Evolutionary conservation across 2,797 vertebrate genomes (phyloP).

Genomic region (Allobates femoralis): DNA sequence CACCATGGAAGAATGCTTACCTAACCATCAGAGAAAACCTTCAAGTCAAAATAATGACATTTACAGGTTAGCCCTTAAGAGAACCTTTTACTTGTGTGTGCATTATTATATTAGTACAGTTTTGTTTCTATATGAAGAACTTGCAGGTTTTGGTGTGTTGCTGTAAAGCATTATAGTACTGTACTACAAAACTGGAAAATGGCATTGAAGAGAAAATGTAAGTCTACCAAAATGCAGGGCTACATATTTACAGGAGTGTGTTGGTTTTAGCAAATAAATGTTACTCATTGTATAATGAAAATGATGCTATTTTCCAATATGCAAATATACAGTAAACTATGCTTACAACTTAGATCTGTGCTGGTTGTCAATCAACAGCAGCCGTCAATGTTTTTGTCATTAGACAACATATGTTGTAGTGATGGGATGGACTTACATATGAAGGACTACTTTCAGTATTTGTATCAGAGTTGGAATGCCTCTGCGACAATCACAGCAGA

Average conservation of each 20-base stretch:
- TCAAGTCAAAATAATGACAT: background rate
- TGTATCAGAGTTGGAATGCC: background rate
- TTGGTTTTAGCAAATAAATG: background rate
- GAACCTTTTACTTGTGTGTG: background rate
- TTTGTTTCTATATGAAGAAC: background rate
- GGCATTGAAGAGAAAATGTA: too few species aligned
- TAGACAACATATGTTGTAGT: background rate
- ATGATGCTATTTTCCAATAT: background rate
- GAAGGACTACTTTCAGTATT: background rate
- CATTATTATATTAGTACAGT: background rate
- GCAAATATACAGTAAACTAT: background rate
- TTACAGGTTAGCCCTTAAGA: constrained; percentile 26
- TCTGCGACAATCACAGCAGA: too few species aligned
- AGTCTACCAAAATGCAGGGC: background rate
- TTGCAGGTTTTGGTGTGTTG: background rate
- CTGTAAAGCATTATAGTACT: background rate
- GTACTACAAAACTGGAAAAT: background rate
- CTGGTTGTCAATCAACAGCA: background rate
- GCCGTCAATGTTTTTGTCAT: background rate
- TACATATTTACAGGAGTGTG: background rate
- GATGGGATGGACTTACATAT: background rate
- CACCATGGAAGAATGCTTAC: background rate
- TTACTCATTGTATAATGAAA: background rate
- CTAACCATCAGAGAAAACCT: background rate
- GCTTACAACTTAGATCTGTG: background rate